Conservation (phyloP, 2,797 vertebrate genomes). For the Micropoecilia bifurca region DNA sequence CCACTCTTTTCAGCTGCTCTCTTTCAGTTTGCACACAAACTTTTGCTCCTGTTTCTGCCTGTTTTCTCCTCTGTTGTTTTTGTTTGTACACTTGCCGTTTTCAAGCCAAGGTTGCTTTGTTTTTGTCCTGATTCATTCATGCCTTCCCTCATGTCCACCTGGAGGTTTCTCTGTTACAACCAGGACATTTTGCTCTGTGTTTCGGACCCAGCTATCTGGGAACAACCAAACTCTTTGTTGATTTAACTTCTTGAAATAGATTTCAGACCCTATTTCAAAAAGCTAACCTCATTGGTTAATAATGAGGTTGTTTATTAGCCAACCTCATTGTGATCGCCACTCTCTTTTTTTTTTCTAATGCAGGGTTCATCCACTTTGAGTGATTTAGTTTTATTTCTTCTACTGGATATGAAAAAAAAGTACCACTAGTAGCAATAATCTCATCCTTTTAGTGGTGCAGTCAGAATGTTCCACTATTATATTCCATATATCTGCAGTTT, state of each 20-base stretch:
- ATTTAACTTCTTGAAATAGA: neutral
- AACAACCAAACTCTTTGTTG: neutral
- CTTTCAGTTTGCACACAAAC: neutral
- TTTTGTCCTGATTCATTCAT: neutral
- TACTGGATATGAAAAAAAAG: neutral
- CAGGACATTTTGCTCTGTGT: neutral
- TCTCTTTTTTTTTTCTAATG: neutral
- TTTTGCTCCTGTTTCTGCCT: neutral
- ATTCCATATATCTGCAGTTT: neutral
- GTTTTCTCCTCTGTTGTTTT: neutral
- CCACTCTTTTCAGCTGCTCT: neutral
- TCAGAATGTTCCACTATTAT: neutral
- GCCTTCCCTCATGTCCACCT: neutral
- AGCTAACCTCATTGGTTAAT: too few species aligned
- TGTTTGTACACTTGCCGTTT: neutral
- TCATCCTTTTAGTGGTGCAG: neutral
- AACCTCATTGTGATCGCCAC: neutral
- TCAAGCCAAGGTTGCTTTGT: neutral
- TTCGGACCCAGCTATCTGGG: neutral
- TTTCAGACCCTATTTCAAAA: neutral
- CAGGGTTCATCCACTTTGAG: neutral
- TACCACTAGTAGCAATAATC: neutral
- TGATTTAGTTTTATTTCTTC: neutral
- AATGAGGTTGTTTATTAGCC: neutral
- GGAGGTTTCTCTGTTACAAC: neutral